phyloP scores from a whole-genome alignment of 2,113 vertebrate genomes.

The Pangasianodon gigas region DNA sequence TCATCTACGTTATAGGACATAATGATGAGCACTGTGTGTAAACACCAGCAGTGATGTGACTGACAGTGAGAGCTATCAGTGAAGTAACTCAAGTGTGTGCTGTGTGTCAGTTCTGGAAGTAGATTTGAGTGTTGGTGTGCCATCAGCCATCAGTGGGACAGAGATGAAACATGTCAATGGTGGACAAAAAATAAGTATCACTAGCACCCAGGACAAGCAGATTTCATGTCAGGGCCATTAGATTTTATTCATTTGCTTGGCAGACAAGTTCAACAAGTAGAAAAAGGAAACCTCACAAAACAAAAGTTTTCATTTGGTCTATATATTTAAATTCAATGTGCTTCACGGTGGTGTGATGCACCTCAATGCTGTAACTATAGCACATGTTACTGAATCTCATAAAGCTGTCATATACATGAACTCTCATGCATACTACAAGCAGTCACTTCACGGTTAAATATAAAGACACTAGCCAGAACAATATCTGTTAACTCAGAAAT shows the following conservation, averaged over 20 bases:
- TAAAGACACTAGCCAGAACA: not conserved
- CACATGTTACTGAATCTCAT: not conserved
- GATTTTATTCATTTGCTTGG: not conserved
- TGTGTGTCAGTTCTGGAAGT: not conserved
- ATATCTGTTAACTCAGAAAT: not conserved
- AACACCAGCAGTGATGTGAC: constrained; percentile 1
- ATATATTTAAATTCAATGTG: not conserved
- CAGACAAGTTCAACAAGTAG: not conserved
- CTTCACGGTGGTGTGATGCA: not conserved
- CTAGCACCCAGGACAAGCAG: not conserved
- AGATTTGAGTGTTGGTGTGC: not conserved
- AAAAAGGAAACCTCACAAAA: not conserved
- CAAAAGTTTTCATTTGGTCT: not conserved
- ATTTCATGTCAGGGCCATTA: not conserved
- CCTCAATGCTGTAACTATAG: not conserved
- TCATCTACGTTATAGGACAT: constrained; percentile 5
- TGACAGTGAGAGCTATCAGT: not conserved
- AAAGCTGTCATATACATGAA: not conserved
- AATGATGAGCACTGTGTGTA: constrained; percentile 18
- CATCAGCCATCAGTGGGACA: not conserved
- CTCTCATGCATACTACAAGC: not conserved
- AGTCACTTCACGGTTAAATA: not conserved
- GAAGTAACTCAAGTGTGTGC: not conserved
- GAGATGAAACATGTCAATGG: not conserved
- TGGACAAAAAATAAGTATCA: not conserved